phyloP scores from a whole-genome alignment of 2,888 invertebrate species.

The Archips crataeganus region DNA sequence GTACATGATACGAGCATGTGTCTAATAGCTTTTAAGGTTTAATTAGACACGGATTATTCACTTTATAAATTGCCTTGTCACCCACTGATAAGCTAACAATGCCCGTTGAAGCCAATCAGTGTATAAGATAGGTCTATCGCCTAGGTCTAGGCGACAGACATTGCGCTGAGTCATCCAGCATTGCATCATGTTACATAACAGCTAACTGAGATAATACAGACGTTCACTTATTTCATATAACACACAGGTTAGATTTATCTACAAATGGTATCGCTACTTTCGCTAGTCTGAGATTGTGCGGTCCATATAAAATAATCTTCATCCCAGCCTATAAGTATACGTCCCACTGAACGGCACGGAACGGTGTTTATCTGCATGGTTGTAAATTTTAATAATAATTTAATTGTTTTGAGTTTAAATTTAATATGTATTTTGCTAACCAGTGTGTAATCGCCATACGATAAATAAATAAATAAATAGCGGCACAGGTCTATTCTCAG shows the following conservation, averaged over 20 bases:
- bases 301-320: too few species aligned
- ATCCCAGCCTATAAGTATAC: too few species aligned
- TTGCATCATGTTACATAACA: conserved; percentile 18
- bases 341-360: too few species aligned
- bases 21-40: background rate
- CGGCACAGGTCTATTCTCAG: too few species aligned
- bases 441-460: too few species aligned
- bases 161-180: conserved; percentile 2
- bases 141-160: background rate
- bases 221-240: background rate
- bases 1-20: too few species aligned
- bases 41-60: background rate
- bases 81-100: background rate
- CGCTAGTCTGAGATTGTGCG: background rate
- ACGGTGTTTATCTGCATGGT: too few species aligned
- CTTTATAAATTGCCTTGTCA: conserved; percentile 13
- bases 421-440: too few species aligned
- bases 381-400: too few species aligned
- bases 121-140: background rate
- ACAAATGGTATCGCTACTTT: background rate
- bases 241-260: background rate
- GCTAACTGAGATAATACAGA: background rate
- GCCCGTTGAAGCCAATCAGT: conserved; percentile 3
- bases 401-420: too few species aligned
- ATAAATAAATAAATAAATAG: too few species aligned